Evolutionary conservation across 1,140 invertebrate genomes (phyloP), one percentile per base, ranked within the genome.

Genomic region (Drosophila ambigua): DNA sequence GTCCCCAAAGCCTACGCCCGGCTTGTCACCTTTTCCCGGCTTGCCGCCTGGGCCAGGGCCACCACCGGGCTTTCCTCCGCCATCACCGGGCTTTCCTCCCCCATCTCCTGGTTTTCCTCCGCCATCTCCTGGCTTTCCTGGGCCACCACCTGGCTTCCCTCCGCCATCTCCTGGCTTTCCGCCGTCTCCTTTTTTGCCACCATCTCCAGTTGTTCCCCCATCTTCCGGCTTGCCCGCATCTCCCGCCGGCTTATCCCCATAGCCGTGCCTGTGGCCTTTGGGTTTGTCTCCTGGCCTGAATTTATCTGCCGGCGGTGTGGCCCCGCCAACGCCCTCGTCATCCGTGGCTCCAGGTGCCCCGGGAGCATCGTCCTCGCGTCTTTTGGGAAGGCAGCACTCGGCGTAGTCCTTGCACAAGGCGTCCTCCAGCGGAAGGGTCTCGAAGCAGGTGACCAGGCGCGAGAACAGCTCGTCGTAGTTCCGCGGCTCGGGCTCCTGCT

Each of bases 401-500:
- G 2, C 28, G 15, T 77, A 53, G n/a, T 13, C 28, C 5, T 15
- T 13, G 15, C 60, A 73, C 0, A 28, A 16, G 1, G 53, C 26
- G 57, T 65, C 50, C 15, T 28, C 39, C 9, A 35, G 2, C 0
- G 24, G 23, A 2, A 5, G 52, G 2, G 53, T 23, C n/a, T 81
- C 46, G 16, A 84, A 84, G 9, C 81, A 87, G 0, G 26, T 43
- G 1, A 74, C 20, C 7, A 84, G 50, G n/a, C 75, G 24, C 1
- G 8, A 2, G 8, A 77, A 84, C 0, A 84, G 58, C 7, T 84
- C 61, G 9, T 87, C 82, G 20, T 87, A 84, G 16, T 71, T 45
- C 6, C 46, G 51, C 0, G 81, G 81, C 48, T 84, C 72, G 2
- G 11, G 1, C 8, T 23, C 6, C 5, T 28, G 20, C 11, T 26